Evolutionary conservation across 2,113 vertebrate genomes (phyloP).

Genomic region (Bostrychus sinensis): DNA sequence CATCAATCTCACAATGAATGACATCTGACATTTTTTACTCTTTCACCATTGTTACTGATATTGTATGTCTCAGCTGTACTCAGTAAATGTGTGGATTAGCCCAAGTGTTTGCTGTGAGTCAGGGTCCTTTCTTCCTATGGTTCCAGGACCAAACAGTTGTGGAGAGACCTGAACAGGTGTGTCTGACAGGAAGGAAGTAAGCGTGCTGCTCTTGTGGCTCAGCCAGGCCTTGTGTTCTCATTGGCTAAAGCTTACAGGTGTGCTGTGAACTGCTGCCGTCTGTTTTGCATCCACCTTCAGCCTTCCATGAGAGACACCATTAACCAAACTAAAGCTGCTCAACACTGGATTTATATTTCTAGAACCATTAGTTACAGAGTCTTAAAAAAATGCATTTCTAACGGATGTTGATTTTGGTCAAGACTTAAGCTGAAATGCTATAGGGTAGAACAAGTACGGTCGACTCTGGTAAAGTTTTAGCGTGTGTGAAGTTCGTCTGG

Average conservation of each 20-base stretch:
- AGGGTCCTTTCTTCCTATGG: constrained; percentile 71
- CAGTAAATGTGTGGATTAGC: constrained; percentile 7
- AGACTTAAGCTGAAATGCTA: neutral
- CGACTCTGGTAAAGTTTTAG: neutral
- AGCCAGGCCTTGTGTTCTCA: constrained; percentile 36
- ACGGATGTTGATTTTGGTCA: neutral
- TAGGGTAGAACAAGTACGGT: neutral
- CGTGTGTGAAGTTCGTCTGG: neutral
- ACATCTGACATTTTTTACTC: neutral
- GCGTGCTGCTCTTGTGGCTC: constrained; percentile 49
- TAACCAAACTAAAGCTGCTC: constrained; percentile 65
- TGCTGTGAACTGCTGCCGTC: constrained; percentile 64
- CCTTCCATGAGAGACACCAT: constrained; percentile 37
- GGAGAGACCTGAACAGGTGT: constrained; percentile 76
- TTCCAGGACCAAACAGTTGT: constrained; percentile 77
- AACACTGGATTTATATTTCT: constrained; percentile 1
- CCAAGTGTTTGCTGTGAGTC: constrained; percentile 36
- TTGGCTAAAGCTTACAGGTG: constrained; percentile 71
- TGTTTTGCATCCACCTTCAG: constrained; percentile 39
- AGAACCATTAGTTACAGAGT: neutral
- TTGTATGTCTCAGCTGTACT: constrained; percentile 14
- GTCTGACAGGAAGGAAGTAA: constrained; percentile 67
- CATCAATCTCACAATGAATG: neutral
- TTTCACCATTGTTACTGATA: constrained; percentile 2
- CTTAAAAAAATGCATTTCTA: neutral